phyloP scores from a whole-genome alignment of 2,888 invertebrate species.

The Brenthis daphne region DNA sequence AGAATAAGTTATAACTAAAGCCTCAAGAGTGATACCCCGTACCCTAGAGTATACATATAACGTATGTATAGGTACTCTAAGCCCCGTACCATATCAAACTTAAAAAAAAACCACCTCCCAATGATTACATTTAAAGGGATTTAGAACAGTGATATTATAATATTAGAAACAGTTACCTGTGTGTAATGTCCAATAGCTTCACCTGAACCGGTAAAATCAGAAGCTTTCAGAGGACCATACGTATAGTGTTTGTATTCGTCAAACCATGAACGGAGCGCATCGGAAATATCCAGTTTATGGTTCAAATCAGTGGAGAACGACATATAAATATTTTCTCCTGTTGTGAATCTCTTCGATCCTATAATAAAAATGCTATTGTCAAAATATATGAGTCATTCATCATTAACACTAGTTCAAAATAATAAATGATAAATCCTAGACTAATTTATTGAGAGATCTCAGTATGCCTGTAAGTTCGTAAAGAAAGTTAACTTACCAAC shows the following conservation, averaged over 20 bases:
- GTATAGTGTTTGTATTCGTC: slow-evolving; percentile 58
- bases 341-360: slow-evolving; percentile 61
- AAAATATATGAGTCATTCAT: too few species aligned
- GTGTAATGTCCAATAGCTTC: slow-evolving; percentile 67
- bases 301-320: slow-evolving; percentile 48
- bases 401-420: too few species aligned
- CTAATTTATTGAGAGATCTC: too few species aligned
- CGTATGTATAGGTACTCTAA: too few species aligned
- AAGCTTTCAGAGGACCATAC: slow-evolving; percentile 48
- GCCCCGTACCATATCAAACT: too few species aligned
- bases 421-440: too few species aligned
- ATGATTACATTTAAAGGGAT: neutral
- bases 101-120: neutral
- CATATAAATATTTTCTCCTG: slow-evolving; percentile 65
- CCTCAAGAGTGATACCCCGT: too few species aligned
- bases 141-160: neutral
- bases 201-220: slow-evolving; percentile 48
- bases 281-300: slow-evolving; percentile 49
- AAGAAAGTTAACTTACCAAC: slow-evolving; percentile 51
- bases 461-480: neutral
- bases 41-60: too few species aligned
- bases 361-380: slow-evolving; percentile 26
- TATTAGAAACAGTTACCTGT: slow-evolving; percentile 53
- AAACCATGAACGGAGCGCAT: slow-evolving; percentile 58
- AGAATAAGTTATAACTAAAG: too few species aligned